Evolutionary conservation across 2,888 invertebrate genomes (phyloP), one percentile per base, ranked within the genome.

Genomic region (Dorcus parallelipipedus): DNA sequence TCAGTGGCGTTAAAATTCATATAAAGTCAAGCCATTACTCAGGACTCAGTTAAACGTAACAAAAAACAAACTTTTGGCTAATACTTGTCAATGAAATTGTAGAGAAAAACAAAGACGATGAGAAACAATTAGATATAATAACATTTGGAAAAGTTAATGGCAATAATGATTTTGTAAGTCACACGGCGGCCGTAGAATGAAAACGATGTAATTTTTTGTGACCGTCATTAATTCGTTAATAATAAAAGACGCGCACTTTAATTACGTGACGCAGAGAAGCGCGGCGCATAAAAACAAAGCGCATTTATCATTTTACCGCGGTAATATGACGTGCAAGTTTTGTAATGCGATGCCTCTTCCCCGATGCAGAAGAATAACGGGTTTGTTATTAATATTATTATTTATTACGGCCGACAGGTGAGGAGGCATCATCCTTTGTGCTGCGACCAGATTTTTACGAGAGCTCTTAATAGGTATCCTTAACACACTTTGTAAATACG

Each of bases 271-370:
- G 61, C 59, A 63, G 63, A 64, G 39, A 20, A 56, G 56, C 58
- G 52, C 61, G 52, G 52, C 56, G 33, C 61, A 53, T 56, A 60
- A 61, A 64, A 61, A 61, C 61, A 59, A 56, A 54, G 52, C 55
- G 61, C 64, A 64, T 64, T 64, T 64, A 64, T 64, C 64, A 64
- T 64, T 63, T 64, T 61, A 63, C 62, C 56, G 51, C 58, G 45
- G 61, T 63, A 64, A 64, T 63, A 56, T 61, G 62, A 62, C 62
- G 56, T 60, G 54, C 58, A 56, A 64, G 61, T 63, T 56, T 58
- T 64, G 64, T 64, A 64, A 64, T 59, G 58, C 58, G 62, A 64
- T 59, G 62, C 64, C 59, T 14, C 61, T 58, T 52, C 50, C 58
- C 48, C 48, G 48, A 49, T 43, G 49, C 49, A 48, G 49, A 38